Conservation (phyloP, 2,797 vertebrate species). For the Sciurus vulgaris region DNA sequence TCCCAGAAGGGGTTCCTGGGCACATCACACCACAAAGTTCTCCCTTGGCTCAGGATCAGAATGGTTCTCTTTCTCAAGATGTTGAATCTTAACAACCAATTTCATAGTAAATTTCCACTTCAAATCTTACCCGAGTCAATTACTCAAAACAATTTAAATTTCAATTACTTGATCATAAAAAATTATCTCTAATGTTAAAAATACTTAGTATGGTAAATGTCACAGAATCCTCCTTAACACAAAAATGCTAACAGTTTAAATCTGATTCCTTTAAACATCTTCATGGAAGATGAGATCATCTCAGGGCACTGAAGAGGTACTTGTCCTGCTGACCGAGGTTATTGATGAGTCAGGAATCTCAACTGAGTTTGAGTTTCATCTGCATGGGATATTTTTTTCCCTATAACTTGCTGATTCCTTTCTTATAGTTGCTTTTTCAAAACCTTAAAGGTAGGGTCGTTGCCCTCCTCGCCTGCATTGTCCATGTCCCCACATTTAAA, state of each 20-base stretch:
- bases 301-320: neutral
- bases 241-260: neutral
- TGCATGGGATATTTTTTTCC: neutral
- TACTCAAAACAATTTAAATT: neutral
- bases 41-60: neutral
- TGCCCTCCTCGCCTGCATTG: neutral
- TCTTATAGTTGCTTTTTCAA: neutral
- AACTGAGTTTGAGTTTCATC: neutral
- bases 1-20: neutral
- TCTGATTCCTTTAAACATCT: slow-evolving; percentile 31
- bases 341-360: neutral
- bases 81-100: neutral
- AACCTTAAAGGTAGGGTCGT: neutral
- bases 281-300: neutral
- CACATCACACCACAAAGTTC: neutral
- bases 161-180: neutral
- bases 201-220: neutral
- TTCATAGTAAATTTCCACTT: neutral
- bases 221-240: neutral
- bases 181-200: slow-evolving; percentile 35
- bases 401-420: neutral
- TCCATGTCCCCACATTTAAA: neutral
- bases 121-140: slow-evolving; percentile 22
- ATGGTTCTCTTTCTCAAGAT: neutral
- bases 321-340: neutral